A percentile compares a stretch with the other conserved stretches of the same genome.
Evolutionary conservation across 2,113 vertebrate species (phyloP).

Genomic region (Onychostruthus taczanowskii): DNA sequence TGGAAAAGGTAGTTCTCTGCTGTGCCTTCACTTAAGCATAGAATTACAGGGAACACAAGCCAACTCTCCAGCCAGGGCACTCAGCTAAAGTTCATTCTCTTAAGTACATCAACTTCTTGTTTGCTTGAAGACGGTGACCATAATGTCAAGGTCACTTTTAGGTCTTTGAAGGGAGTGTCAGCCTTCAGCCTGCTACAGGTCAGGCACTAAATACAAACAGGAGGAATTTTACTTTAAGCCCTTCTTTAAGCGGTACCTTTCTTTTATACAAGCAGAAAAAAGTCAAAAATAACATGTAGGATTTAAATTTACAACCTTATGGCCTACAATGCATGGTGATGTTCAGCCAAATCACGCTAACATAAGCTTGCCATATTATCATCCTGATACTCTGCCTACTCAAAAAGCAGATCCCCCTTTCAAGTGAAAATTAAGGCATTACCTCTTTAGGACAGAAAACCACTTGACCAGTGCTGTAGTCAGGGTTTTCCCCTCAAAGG

Average conservation of each 20-base stretch:
- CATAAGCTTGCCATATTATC: not conserved
- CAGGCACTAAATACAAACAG: not conserved
- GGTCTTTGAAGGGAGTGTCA: not conserved
- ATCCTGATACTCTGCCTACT: not conserved
- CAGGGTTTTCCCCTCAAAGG: not conserved
- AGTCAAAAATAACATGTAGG: accelerated
- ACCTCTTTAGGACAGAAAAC: not conserved
- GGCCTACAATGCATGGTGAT: not conserved
- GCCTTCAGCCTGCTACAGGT: not conserved
- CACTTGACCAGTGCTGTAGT: not conserved
- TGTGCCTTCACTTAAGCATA: not conserved
- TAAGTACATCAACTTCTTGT: not conserved
- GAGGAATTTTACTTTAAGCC: not conserved
- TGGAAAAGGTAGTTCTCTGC: not conserved
- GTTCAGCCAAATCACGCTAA: not conserved
- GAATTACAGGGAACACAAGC: conserved; percentile 9
- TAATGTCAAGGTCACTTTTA: conserved; percentile 19
- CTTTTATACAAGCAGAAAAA: not conserved
- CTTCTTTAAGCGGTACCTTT: not conserved
- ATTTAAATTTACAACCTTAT: not conserved
- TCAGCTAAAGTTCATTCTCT: conserved; percentile 14
- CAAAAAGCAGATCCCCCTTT: not conserved
- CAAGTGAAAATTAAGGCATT: not conserved
- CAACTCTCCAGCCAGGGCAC: not conserved
- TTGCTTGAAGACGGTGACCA: not conserved